A percentile compares a stretch with the other conserved stretches of the same genome.
phyloP scores from a whole-genome alignment of 2,888 invertebrate genomes.

The Cosmopolites sordidus region DNA sequence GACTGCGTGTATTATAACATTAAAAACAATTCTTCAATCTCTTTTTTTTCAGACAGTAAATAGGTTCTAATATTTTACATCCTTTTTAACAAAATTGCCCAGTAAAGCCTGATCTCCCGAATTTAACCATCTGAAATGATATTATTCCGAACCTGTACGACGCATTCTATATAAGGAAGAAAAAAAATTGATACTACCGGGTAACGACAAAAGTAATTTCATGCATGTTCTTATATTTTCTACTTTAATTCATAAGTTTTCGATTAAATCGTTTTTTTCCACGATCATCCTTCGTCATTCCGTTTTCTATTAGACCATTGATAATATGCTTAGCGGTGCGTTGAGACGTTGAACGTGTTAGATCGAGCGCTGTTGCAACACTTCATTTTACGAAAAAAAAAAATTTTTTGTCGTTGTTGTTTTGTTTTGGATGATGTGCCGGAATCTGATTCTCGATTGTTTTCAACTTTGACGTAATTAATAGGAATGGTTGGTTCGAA shows the following conservation, averaged over 20 bases:
- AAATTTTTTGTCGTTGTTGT: not conserved
- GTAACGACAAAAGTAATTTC: slow-evolving; percentile 29
- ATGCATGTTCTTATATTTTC: slow-evolving; percentile 29
- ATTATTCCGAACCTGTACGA: slow-evolving; percentile 6
- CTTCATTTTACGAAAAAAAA: not conserved
- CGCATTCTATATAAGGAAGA: slow-evolving; percentile 10
- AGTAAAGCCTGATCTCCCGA: no score
- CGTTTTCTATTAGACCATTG: slow-evolving; percentile 28
- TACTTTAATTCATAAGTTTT: slow-evolving; percentile 28
- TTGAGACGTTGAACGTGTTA: slow-evolving; percentile 20
- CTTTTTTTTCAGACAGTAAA: no score
- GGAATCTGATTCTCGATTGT: no score
- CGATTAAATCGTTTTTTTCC: slow-evolving; percentile 23
- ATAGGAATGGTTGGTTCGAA: no score
- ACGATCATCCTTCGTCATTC: slow-evolving; percentile 27
- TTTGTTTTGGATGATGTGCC: not conserved
- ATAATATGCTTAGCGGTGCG: slow-evolving; percentile 26
- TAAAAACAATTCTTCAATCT: no score
- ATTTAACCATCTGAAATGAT: not conserved
- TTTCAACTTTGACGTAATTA: no score
- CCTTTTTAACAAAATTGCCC: no score
- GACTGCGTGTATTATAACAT: no score
- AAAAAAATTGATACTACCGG: slow-evolving; percentile 16
- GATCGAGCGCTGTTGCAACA: not conserved
- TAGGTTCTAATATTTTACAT: no score